phyloP scores from a whole-genome alignment of 2,797 vertebrate genomes.

The Aplochiton taeniatus region DNA sequence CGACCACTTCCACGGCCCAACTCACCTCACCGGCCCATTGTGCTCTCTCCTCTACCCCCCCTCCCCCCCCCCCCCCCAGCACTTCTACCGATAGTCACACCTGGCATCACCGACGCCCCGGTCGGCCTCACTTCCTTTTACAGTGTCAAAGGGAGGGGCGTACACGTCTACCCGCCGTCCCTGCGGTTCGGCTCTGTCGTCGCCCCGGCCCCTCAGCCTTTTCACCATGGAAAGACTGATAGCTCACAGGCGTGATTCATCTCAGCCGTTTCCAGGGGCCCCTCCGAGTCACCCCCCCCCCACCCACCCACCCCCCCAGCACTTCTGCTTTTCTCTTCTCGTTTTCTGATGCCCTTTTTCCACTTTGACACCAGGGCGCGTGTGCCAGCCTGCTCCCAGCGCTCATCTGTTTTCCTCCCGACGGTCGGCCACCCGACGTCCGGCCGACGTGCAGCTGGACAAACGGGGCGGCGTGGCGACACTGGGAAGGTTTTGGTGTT shows the following conservation, averaged over 20 bases:
- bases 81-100: constrained; percentile 1
- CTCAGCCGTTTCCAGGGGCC: constrained; percentile 58
- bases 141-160: neutral
- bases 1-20: constrained; percentile 50
- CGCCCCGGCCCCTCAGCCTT: constrained; percentile 26
- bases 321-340: constrained; percentile 66
- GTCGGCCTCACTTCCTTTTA: neutral
- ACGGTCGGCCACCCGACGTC: neutral
- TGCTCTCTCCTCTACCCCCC: too few relatives aligned
- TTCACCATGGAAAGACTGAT: constrained; percentile 64
- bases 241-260: constrained; percentile 60
- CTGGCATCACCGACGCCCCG: neutral
- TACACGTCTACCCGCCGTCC: neutral
- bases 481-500: too few relatives aligned
- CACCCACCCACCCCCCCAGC: too few relatives aligned
- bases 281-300: constrained; percentile 51
- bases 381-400: constrained; percentile 33
- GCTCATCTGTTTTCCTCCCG: constrained; percentile 3
- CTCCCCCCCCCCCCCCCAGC: neutral
- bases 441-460: too few relatives aligned
- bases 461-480: too few relatives aligned
- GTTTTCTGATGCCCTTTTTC: constrained; percentile 51
- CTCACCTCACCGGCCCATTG: constrained; percentile 16
- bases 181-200: neutral
- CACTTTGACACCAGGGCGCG: constrained; percentile 41